These are phyloP conservation scores for Eupithecia subfuscata DNA, from an alignment of 2,888 invertebrate genomes.

Conservation along the genomic window DNA sequence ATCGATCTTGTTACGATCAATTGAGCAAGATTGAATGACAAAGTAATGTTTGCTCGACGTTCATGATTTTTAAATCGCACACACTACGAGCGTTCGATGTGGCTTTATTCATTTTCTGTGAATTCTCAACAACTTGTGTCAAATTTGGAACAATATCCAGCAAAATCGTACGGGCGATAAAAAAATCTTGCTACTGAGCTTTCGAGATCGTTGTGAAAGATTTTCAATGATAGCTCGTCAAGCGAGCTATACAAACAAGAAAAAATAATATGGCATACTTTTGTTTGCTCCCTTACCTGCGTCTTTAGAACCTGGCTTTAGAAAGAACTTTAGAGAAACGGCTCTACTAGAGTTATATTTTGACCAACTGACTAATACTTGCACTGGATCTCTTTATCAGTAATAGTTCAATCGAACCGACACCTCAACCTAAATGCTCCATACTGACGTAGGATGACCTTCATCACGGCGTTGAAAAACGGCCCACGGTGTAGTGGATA, in stretches of 20 bases:
- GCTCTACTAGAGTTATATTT: neutral
- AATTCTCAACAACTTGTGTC: neutral
- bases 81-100: neutral
- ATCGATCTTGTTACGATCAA: neutral
- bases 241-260: too few relatives aligned
- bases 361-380: neutral
- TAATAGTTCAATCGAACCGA: neutral
- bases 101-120: neutral
- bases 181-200: neutral
- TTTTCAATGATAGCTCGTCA: too few relatives aligned
- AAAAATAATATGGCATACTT: neutral
- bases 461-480: neutral
- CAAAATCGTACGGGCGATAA: neutral
- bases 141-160: neutral
- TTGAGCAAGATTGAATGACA: neutral
- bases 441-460: neutral
- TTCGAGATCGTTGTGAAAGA: too few relatives aligned
- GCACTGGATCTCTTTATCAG: neutral
- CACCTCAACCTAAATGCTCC: neutral
- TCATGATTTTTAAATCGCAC: neutral
- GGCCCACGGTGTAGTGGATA: neutral
- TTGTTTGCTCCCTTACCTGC: neutral
- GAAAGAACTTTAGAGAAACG: neutral
- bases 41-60: neutral
- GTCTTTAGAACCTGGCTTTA: neutral